Evolutionary conservation across 2,888 invertebrate genomes (phyloP), one percentile per base, ranked within the genome.

Genomic region (Tetramorium bicarinatum): DNA sequence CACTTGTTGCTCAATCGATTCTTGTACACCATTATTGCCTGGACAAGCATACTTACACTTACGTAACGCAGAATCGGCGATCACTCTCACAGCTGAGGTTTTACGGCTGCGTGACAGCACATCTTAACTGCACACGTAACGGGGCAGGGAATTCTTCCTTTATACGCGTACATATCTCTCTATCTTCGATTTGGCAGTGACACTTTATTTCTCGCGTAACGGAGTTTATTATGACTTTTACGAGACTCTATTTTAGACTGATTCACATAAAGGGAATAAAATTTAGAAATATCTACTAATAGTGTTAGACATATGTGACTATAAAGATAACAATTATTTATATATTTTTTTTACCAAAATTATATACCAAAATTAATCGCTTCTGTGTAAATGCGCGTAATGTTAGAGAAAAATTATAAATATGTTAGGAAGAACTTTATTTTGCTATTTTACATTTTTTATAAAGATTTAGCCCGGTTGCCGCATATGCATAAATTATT

Each of bases 1-100:
- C 85, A 85, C 85, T 85, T 85, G 85, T 85, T 85, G 85, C 85
- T 71, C 77, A 52, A 83, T 83, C 85, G 83, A 83, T 83, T 25
- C 62, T 38, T 41, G 69, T 67, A 21, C 13, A 71, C 79, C 38
- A 71, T 71, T 44, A 59, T 79, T 56, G n/a, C 29, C 56, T 34
- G 47, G 56, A 79, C 77, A 71, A 44, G 21, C 18, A 2, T 56
- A 41, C 74, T 47, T 34, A 61, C 38, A 76, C 66, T 64, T 66
- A 52, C 66, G 76, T 79, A 59, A 79, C 8, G 79, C 52, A 79
- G 47, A 79, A 69, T 56, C 69, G 38, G 25, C 54, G 38, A 72
- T 72, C 67, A 8, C 52, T 41, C 44, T 61, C 29, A 6, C 54
- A 47, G 76, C 18, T 25, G 29, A 44, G 67, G 11, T 71, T 77